phyloP scores from a whole-genome alignment of 1,140 invertebrate genomes.

The Solenopsis fugax region DNA sequence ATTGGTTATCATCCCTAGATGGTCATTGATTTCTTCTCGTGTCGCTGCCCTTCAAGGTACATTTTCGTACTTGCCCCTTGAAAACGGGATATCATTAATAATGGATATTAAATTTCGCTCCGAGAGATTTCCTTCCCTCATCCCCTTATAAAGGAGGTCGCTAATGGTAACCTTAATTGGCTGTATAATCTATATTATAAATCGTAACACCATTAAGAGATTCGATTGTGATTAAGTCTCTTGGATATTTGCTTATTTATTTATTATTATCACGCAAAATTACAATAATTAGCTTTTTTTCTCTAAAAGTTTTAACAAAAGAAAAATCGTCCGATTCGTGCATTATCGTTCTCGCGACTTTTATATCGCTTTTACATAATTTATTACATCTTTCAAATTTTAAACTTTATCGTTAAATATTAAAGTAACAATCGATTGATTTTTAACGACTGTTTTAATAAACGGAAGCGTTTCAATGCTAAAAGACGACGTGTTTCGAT shows the following conservation, averaged over 20 bases:
- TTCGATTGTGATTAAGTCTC: not conserved
- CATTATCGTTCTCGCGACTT: not conserved
- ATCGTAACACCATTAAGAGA: not conserved
- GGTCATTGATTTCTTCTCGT: conserved; percentile 31
- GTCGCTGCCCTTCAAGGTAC: not conserved
- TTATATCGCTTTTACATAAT: not conserved
- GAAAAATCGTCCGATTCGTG: not conserved
- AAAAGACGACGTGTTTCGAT: not conserved
- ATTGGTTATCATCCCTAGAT: conserved; percentile 26
- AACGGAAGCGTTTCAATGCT: not conserved
- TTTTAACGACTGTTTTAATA: conserved; percentile 35
- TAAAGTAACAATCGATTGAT: conserved; percentile 1
- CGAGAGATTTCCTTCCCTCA: too few relatives aligned
- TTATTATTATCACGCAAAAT: not conserved
- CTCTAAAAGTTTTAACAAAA: not conserved
- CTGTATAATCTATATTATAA: not conserved
- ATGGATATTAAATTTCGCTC: conserved; percentile 26
- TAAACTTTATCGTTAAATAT: not conserved
- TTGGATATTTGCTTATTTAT: not conserved
- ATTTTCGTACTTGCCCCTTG: conserved; percentile 24
- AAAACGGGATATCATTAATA: conserved; percentile 4
- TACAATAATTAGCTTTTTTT: conserved; percentile 12
- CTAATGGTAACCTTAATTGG: not conserved
- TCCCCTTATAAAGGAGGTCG: not conserved
- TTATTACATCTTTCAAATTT: not conserved